A percentile compares a stretch with the other conserved stretches of the same genome.
Conservation (phyloP, 2,888 invertebrate species). For the Balanococcus diminutus region DNA sequence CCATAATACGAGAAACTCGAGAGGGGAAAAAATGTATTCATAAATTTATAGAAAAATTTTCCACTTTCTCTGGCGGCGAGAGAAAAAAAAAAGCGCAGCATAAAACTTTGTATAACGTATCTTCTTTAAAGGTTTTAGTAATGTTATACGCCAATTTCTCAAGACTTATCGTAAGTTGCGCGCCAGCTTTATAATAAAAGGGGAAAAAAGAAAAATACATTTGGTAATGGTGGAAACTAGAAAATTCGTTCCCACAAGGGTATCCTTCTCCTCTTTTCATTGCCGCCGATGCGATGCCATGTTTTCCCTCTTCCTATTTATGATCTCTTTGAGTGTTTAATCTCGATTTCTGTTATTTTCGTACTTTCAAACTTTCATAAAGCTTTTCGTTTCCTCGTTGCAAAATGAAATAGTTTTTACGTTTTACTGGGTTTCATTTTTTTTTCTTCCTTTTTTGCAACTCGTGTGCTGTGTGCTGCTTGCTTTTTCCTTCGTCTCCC, state of each 20-base stretch:
- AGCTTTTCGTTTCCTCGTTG: slow-evolving; percentile 45
- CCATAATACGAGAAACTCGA: background rate
- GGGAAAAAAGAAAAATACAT: slow-evolving; percentile 40
- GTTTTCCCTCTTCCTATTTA: slow-evolving; percentile 41
- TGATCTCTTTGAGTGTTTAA: slow-evolving; percentile 50
- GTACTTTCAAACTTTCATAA: slow-evolving; percentile 49
- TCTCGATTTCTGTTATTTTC: slow-evolving; percentile 41
- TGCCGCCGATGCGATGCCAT: background rate
- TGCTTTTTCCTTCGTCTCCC: background rate
- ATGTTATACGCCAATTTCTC: slow-evolving; percentile 50
- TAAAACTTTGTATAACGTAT: slow-evolving; percentile 34
- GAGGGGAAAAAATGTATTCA: background rate
- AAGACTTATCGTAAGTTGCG: slow-evolving; percentile 44
- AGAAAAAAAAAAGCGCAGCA: background rate
- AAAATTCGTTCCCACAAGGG: slow-evolving; percentile 47
- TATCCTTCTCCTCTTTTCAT: slow-evolving; percentile 25
- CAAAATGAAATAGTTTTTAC: slow-evolving; percentile 44
- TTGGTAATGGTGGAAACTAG: slow-evolving; percentile 45
- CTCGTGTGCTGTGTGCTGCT: slow-evolving; percentile 8
- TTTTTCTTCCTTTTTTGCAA: background rate
- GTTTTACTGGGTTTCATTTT: slow-evolving; percentile 32
- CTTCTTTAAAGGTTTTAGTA: slow-evolving; percentile 41
- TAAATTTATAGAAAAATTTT: slow-evolving; percentile 17
- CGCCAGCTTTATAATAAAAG: slow-evolving; percentile 38
- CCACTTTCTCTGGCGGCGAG: background rate